phyloP scores from a whole-genome alignment of 2,113 vertebrate genomes.

The Procapra przewalskii region DNA sequence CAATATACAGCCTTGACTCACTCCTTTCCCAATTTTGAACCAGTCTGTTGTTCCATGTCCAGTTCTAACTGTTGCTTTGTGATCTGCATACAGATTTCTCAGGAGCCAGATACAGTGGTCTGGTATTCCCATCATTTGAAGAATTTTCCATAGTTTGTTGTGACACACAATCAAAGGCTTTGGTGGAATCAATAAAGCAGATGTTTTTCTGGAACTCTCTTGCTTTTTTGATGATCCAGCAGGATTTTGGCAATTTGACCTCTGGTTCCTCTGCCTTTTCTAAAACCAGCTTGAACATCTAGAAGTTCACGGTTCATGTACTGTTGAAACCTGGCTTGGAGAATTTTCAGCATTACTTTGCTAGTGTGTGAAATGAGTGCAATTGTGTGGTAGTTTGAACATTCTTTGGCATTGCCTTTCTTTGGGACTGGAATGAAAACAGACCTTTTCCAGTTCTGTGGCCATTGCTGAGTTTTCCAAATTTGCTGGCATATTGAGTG shows the following conservation, averaged over 20 bases:
- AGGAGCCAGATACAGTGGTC: not conserved
- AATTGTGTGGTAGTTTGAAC: too few species aligned
- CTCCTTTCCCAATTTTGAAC: not conserved
- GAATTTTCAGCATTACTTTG: too few species aligned
- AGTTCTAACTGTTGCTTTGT: not conserved
- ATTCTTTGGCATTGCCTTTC: too few species aligned
- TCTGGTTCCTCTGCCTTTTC: not conserved
- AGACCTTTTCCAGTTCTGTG: too few species aligned
- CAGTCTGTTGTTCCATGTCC: not conserved
- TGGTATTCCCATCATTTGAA: not conserved
- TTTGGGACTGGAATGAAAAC: too few species aligned
- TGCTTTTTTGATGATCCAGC: not conserved
- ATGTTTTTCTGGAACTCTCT: not conserved
- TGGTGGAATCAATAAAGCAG: not conserved
- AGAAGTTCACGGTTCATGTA: too few species aligned
- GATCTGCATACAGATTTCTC: not conserved
- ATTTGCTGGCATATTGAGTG: not conserved
- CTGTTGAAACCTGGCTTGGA: too few species aligned
- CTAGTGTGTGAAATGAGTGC: too few species aligned
- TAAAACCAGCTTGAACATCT: too few species aligned
- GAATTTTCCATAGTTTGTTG: not conserved
- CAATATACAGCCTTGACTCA: not conserved
- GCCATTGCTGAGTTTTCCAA: too few species aligned
- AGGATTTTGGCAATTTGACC: not conserved
- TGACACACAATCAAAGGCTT: not conserved